phyloP scores from a whole-genome alignment of 2,113 vertebrate genomes.

The Dasyprocta punctata region DNA sequence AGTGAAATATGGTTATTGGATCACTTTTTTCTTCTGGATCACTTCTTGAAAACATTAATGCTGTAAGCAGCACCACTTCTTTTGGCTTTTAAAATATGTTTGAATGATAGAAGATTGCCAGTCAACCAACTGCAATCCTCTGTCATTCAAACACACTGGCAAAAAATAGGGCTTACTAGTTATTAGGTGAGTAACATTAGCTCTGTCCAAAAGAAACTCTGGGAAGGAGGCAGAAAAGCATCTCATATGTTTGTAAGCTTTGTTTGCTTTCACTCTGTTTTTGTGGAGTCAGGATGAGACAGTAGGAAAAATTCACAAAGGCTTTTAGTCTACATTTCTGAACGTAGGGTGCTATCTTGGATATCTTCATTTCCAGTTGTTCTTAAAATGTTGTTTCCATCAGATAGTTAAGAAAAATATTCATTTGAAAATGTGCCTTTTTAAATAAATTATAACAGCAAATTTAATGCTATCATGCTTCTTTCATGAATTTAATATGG shows the following conservation, averaged over 20 bases:
- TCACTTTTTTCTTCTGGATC: not conserved
- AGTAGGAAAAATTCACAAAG: not conserved
- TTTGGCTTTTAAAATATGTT: constrained; percentile 7
- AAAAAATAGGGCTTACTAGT: not conserved
- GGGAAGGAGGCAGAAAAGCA: not conserved
- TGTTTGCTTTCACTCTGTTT: not conserved
- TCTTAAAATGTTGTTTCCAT: not conserved
- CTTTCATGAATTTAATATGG: not conserved
- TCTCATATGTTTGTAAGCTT: not conserved
- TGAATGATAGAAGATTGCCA: not conserved
- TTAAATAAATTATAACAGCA: not conserved
- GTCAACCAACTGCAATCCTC: too few relatives aligned
- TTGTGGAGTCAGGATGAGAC: not conserved
- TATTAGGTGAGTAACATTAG: not conserved
- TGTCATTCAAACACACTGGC: too few relatives aligned
- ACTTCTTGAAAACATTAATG: not conserved
- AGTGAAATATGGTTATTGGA: not conserved
- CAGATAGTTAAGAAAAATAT: not conserved
- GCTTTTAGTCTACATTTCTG: not conserved
- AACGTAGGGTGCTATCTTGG: not conserved
- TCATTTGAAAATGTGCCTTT: not conserved
- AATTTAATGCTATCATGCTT: not conserved
- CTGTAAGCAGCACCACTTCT: not conserved
- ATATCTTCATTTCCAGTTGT: not conserved
- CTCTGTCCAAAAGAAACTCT: not conserved